A percentile compares a stretch with the other conserved stretches of the same genome.
phyloP scores from a whole-genome alignment of 2,797 vertebrate species.

The Nannoperca obscura region DNA sequence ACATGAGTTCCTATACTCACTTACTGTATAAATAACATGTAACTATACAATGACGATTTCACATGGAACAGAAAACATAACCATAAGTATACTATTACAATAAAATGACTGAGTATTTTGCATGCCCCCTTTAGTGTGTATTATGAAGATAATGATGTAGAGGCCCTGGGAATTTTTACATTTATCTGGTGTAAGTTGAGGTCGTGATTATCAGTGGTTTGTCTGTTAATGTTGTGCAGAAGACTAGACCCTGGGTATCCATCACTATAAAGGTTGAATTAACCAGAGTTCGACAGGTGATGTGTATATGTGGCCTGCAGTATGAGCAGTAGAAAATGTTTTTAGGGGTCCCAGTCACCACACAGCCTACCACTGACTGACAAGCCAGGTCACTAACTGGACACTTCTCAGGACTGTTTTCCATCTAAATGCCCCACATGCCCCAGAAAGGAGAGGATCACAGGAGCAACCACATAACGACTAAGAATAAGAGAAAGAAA shows the following conservation, averaged over 20 bases:
- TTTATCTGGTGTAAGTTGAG: conserved; percentile 64
- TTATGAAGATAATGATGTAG: conserved; percentile 58
- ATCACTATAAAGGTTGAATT: conserved; percentile 52
- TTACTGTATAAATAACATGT: conserved; percentile 73
- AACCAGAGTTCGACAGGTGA: conserved; percentile 56
- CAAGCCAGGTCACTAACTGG: conserved; percentile 77
- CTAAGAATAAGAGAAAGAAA: conserved; percentile 78
- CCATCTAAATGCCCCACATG: conserved; percentile 93
- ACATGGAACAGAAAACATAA: conserved; percentile 84
- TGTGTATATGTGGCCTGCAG: conserved; percentile 68
- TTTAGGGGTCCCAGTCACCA: conserved; percentile 82
- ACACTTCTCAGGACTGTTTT: conserved; percentile 76
- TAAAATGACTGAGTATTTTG: conserved; percentile 73
- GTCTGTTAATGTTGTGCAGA: conserved; percentile 65
- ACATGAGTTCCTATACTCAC: conserved; percentile 88
- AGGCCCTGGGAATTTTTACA: conserved; percentile 52
- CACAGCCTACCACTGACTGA: conserved; percentile 80
- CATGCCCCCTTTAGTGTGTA: conserved; percentile 76
- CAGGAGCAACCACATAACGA: conserved; percentile 89
- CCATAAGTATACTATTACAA: conserved; percentile 75
- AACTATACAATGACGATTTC: conserved; percentile 79
- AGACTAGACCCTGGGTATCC: conserved; percentile 67
- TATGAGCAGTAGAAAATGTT: conserved; percentile 62
- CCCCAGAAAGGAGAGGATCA: conserved; percentile 98
- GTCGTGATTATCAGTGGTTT: conserved; percentile 63